Evolutionary conservation across 2,888 invertebrate species (phyloP), one percentile per base, ranked within the genome.

Genomic region (Plagodis dolabraria): DNA sequence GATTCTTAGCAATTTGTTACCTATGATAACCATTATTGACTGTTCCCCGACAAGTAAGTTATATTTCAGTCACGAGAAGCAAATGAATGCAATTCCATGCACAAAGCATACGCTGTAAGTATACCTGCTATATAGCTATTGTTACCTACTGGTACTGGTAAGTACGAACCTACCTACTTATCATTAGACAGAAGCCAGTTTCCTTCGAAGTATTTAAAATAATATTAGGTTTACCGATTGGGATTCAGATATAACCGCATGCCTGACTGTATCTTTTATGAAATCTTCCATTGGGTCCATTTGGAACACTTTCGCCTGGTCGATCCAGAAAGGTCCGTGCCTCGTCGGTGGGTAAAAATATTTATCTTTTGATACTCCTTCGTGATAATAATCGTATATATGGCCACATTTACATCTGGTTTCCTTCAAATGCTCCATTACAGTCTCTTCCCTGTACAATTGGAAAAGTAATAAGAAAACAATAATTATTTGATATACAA

Each of bases 351-450:
- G 82, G 60, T 88, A 68, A 56, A 91, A 89, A 68, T 79, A 91
- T 60, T 82, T 88, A 22, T 87, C 87, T 45, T 58, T 77, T 0
- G 68, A 6, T 69, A 79, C 80, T 0, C 81, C 82, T 57, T 80
- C 75, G 47, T 83, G 67, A 42, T 82, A 69, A 36, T 69, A 82
- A 67, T 92, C 92, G 57, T 89, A 92, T 4, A 80, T 71, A 69
- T 92, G 92, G 6, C 84, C 85, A 64, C 92, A 91, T 76, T 71
- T 85, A 66, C 92, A 92, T 60, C 80, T 87, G 0, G 88, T 80
- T 1, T 79, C 59, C 7, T 82, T 66, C 7, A 91, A 7, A 72
- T 78, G 85, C 0, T 83, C 72, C 78, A 84, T 82, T 7, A 82
- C 77, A 2, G 69, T 11, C 0, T 67, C 60, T 47, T 85, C 87